Evolutionary conservation across 1,140 invertebrate genomes (phyloP).

Genomic region (Epicauta chinensis): DNA sequence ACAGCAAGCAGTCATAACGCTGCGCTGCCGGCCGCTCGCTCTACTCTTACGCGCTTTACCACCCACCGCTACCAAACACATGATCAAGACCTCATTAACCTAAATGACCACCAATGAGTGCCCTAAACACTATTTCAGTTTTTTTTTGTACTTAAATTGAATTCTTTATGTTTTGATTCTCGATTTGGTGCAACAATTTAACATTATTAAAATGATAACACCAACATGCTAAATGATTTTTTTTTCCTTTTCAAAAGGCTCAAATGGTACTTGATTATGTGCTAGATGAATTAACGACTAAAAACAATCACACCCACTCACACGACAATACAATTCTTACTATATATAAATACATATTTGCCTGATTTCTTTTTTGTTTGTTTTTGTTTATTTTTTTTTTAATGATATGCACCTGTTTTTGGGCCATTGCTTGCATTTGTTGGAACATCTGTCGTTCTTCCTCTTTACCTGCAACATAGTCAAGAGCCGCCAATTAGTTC

Average conservation of each 20-base stretch:
- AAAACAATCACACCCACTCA: conserved; percentile 28
- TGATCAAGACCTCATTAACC: conserved; percentile 31
- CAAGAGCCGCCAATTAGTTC: conserved; percentile 37
- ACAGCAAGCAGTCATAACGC: conserved; percentile 20
- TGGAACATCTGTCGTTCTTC: conserved; percentile 92
- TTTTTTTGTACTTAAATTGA: not conserved
- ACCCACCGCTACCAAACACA: conserved; percentile 32
- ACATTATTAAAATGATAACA: conserved; percentile 25
- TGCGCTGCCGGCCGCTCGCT: conserved; percentile 22
- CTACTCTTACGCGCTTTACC: conserved; percentile 29
- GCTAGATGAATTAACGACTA: conserved; percentile 31
- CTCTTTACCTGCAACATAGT: conserved; percentile 76
- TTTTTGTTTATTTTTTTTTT: not conserved
- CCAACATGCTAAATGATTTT: conserved; percentile 31
- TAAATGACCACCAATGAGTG: too few relatives aligned
- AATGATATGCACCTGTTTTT: conserved; percentile 82
- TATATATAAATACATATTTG: conserved; percentile 5
- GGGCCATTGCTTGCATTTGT: conserved; percentile 91
- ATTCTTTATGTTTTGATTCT: not conserved
- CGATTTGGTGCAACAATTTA: not conserved
- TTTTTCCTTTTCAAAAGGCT: too few relatives aligned
- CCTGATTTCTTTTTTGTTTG: not conserved
- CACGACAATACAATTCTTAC: conserved; percentile 23
- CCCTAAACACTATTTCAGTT: not conserved
- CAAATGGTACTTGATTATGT: conserved; percentile 30